These are phyloP conservation scores for Blastobasis lacticolella DNA, from an alignment of 2,888 invertebrate genomes.

Conservation along the genomic window DNA sequence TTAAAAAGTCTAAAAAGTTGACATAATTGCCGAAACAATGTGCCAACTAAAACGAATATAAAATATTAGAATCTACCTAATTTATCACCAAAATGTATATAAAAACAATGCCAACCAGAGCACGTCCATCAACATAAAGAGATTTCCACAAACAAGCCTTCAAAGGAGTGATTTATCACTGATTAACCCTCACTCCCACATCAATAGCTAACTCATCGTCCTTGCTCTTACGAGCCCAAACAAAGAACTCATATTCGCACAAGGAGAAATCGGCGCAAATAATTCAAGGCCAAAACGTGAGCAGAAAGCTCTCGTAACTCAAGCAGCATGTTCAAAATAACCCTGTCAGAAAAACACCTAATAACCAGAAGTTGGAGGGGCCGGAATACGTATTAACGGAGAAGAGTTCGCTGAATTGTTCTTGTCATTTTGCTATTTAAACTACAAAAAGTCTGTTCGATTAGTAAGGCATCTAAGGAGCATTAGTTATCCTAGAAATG, in stretches of 20 bases:
- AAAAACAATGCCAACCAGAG: neutral
- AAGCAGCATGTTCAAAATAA: neutral
- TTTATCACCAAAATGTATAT: neutral
- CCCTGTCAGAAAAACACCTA: slow-evolving; percentile 15
- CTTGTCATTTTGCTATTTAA: too few species aligned
- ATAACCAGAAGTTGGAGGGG: slow-evolving; percentile 1
- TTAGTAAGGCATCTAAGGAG: too few species aligned
- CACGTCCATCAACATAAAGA: neutral
- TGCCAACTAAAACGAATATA: too few species aligned
- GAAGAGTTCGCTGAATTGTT: too few species aligned
- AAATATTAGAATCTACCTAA: too few species aligned
- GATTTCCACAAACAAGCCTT: neutral
- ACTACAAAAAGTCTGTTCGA: too few species aligned
- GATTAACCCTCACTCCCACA: neutral
- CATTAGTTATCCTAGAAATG: too few species aligned
- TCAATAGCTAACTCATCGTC: neutral
- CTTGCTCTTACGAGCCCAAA: neutral
- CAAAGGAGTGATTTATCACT: neutral
- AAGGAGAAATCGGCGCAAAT: neutral
- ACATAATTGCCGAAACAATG: too few species aligned
- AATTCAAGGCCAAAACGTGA: slow-evolving; percentile 1
- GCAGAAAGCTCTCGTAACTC: neutral
- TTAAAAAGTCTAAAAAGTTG: too few species aligned
- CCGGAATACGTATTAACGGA: too few species aligned
- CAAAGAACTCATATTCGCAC: too few species aligned